A percentile compares a stretch with the other conserved stretches of the same genome.
Evolutionary conservation across 2,113 vertebrate species (phyloP).

Genomic region (Ploceus nigricollis): DNA sequence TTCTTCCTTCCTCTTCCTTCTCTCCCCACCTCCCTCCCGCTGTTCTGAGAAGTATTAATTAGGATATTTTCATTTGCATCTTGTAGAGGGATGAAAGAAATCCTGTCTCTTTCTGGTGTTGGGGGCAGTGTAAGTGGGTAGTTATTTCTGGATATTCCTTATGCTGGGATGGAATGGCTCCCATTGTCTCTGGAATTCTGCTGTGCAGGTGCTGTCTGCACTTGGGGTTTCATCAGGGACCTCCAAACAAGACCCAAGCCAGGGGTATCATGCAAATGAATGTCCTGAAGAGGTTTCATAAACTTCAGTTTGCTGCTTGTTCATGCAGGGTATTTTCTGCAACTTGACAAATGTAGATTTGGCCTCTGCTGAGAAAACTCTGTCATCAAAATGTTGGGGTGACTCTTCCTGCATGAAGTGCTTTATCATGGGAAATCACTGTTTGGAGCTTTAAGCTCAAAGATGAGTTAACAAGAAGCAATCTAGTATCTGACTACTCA

Average conservation of each 20-base stretch:
- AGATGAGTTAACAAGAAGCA: background rate
- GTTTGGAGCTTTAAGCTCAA: background rate
- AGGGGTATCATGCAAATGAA: background rate
- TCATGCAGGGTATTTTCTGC: background rate
- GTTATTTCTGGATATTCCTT: background rate
- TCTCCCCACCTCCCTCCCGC: background rate
- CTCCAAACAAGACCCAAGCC: background rate
- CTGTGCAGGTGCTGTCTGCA: background rate
- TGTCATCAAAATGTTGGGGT: background rate
- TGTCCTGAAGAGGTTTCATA: background rate
- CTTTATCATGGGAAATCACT: background rate
- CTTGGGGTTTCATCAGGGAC: background rate
- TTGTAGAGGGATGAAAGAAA: background rate
- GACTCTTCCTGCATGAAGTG: background rate
- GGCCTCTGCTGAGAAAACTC: background rate
- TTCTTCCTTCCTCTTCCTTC: conserved; percentile 16
- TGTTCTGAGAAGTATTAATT: background rate
- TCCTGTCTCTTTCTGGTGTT: background rate
- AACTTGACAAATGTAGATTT: background rate
- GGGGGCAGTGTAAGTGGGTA: background rate
- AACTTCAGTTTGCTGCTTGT: background rate
- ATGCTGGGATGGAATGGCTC: background rate
- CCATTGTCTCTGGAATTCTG: background rate
- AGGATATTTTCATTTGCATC: background rate
- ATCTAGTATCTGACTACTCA: background rate